These are phyloP conservation scores for Sinopyrophorus schimmeli DNA, from an alignment of 2,888 invertebrate genomes.

Conservation along the genomic window DNA sequence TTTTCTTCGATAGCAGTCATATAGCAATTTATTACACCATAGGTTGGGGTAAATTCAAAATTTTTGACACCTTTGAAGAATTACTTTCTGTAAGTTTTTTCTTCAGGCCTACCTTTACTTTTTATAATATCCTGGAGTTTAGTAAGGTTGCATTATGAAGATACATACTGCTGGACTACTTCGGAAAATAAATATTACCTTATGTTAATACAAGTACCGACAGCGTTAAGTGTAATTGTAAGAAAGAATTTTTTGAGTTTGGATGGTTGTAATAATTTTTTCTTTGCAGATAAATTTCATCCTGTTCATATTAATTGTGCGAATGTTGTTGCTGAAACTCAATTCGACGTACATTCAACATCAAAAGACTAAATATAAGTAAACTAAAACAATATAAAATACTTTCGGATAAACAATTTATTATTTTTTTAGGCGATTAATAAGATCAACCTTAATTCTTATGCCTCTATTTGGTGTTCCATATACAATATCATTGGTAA, in stretches of 20 bases:
- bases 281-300: conserved; percentile 63
- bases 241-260: too few species aligned
- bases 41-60: conserved; percentile 71
- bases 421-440: conserved; percentile 59
- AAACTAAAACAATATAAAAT: conserved; percentile 31
- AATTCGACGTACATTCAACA: conserved; percentile 62
- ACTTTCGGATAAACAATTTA: neutral
- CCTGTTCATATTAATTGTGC: conserved; percentile 65
- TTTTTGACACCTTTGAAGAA: too few species aligned
- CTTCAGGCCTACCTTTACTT: conserved; percentile 59
- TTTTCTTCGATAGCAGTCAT: conserved; percentile 65
- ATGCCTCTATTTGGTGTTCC: conserved; percentile 71
- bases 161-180: conserved; percentile 65
- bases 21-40: conserved; percentile 62
- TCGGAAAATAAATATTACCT: conserved; percentile 56
- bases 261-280: conserved; percentile 38
- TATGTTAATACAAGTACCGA: conserved; percentile 62
- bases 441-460: conserved; percentile 66
- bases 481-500: conserved; percentile 61
- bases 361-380: conserved; percentile 64
- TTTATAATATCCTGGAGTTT: conserved; percentile 65
- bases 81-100: conserved; percentile 9
- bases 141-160: conserved; percentile 58
- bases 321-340: conserved; percentile 61
- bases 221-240: conserved; percentile 63